Evolutionary conservation across 2,797 vertebrate genomes (phyloP).

Genomic region (Gouania willdenowi): DNA sequence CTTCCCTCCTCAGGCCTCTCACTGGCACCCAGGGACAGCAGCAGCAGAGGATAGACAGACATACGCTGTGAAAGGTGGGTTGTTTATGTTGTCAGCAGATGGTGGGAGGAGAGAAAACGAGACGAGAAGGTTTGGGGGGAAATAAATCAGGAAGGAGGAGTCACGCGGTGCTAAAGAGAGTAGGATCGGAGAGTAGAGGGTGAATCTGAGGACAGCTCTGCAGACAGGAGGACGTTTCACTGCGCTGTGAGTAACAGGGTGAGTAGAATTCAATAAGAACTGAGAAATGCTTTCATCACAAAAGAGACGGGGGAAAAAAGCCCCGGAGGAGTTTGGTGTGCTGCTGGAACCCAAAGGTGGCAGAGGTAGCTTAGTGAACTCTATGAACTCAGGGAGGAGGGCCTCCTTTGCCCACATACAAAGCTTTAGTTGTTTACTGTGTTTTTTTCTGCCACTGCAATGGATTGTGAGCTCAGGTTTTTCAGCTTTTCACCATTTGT

Average conservation of each 20-base stretch:
- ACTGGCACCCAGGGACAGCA: constrained; percentile 30
- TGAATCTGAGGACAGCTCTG: constrained; percentile 56
- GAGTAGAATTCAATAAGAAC: constrained; percentile 46
- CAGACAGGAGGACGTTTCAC: constrained; percentile 30
- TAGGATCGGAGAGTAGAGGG: constrained; percentile 51
- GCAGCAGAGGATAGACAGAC: constrained; percentile 40
- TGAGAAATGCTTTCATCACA: constrained; percentile 8
- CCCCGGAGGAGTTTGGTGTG: constrained; percentile 7
- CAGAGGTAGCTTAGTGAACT: constrained; percentile 48
- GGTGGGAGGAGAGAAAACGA: constrained; percentile 49
- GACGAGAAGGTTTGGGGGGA: constrained; percentile 37
- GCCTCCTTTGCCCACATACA: no score
- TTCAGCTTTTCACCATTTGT: constrained; percentile 20
- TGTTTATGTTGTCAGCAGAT: constrained; percentile 64
- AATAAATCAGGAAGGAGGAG: constrained; percentile 49
- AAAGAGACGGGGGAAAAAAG: constrained; percentile 9
- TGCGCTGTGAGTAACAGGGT: constrained; percentile 38
- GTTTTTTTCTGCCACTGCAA: constrained; percentile 15
- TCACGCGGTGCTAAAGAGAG: constrained; percentile 32
- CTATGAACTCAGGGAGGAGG: constrained; percentile 45
- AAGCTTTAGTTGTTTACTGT: constrained; percentile 19
- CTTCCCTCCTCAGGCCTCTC: constrained; percentile 58
- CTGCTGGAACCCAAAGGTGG: constrained; percentile 41
- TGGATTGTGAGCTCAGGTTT: constrained; percentile 28
- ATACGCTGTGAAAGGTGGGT: constrained; percentile 29